Evolutionary conservation across 2,797 vertebrate species (phyloP).

Genomic region (Propithecus perrieri): DNA sequence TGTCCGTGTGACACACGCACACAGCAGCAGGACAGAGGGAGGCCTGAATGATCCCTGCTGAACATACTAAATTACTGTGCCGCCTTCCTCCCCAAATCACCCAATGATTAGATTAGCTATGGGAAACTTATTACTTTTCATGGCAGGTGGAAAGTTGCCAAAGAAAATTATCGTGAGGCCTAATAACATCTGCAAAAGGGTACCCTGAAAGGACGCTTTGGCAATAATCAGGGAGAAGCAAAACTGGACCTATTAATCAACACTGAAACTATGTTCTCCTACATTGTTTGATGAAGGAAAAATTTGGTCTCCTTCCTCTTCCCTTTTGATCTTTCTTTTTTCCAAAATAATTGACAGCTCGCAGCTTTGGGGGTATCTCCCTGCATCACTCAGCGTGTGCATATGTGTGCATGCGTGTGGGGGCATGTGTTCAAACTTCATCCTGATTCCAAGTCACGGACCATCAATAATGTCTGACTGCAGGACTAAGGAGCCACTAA

Average conservation of each 20-base stretch:
- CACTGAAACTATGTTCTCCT: neutral
- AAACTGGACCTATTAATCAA: neutral
- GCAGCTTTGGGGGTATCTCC: neutral
- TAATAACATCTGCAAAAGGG: neutral
- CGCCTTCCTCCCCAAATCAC: neutral
- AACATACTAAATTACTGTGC: neutral
- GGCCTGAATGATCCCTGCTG: neutral
- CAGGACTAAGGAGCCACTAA: conserved; percentile 76
- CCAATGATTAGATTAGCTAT: neutral
- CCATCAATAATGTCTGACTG: conserved; percentile 70
- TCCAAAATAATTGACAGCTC: neutral
- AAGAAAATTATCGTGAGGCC: neutral
- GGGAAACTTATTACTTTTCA: neutral
- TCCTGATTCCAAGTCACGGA: conserved; percentile 64
- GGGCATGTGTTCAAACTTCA: conserved; percentile 4
- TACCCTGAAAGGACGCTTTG: neutral
- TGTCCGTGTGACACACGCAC: accelerated
- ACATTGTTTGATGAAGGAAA: neutral
- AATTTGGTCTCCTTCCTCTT: neutral
- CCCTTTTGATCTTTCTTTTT: neutral
- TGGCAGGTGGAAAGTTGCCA: neutral
- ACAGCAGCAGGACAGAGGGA: too few relatives aligned
- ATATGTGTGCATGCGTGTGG: neutral
- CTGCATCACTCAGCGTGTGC: neutral
- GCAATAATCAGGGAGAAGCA: neutral